A percentile compares a stretch with the other conserved stretches of the same genome.
Conservation (phyloP, 2,797 vertebrate species). For the Sebastiscus tertius region DNA sequence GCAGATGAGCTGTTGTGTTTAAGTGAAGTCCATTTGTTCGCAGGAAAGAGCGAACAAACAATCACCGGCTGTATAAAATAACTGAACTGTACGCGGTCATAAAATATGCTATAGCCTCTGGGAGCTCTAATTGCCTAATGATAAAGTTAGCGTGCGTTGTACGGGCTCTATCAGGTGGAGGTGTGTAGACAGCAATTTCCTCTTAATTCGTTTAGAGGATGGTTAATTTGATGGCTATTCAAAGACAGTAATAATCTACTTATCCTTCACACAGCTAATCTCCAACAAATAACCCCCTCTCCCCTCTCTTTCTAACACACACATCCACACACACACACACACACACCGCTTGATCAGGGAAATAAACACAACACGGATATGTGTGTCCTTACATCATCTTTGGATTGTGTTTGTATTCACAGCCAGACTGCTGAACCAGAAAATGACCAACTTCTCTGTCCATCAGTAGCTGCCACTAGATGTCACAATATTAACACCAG, state of each 20-base stretch:
- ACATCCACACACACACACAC: not conserved
- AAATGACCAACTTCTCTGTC: constrained; percentile 26
- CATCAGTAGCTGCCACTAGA: constrained; percentile 67
- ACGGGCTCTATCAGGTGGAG: constrained; percentile 63
- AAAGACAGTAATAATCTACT: constrained; percentile 65
- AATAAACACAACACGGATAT: not conserved
- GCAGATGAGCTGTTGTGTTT: constrained; percentile 62
- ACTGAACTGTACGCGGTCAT: constrained; percentile 40
- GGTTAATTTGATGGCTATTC: constrained; percentile 70
- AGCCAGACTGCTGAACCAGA: constrained; percentile 7
- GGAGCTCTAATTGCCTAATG: constrained; percentile 73
- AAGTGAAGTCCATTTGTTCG: constrained; percentile 54
- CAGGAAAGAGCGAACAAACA: constrained; percentile 47
- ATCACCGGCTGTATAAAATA: constrained; percentile 45
- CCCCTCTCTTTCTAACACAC: not conserved
- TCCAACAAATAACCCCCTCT: constrained; percentile 32
- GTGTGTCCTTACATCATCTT: constrained; percentile 13
- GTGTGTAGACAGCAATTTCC: constrained; percentile 65
- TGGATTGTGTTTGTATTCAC: constrained; percentile 12
- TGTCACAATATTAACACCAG: constrained; percentile 76
- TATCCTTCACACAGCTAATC: constrained; percentile 56
- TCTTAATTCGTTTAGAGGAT: constrained; percentile 65
- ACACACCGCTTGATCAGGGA: constrained; percentile 15
- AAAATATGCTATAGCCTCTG: constrained; percentile 57
- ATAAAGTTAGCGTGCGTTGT: constrained; percentile 71